Conservation (phyloP, 2,113 vertebrate species). For the Rhea americana region DNA sequence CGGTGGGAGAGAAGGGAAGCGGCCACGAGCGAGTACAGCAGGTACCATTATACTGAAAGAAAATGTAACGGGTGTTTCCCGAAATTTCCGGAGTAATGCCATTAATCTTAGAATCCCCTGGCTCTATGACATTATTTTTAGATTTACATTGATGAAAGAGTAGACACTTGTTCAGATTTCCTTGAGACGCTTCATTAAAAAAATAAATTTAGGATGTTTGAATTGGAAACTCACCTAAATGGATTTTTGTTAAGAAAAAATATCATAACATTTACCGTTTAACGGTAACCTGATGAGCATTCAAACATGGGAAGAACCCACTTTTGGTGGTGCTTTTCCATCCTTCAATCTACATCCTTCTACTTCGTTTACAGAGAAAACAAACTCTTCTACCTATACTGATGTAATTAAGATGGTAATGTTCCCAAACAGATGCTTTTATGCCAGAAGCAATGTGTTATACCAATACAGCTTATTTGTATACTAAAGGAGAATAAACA, state of each 20-base stretch:
- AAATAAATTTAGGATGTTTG: neutral
- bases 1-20: no score
- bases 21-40: no score
- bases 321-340: neutral
- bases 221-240: neutral
- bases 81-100: neutral
- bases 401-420: neutral
- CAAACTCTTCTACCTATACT: neutral
- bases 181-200: neutral
- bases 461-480: neutral
- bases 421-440: neutral
- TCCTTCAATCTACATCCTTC: neutral
- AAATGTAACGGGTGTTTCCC: no score
- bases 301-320: neutral
- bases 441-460: neutral
- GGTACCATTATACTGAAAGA: no score
- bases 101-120: neutral
- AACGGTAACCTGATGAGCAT: neutral
- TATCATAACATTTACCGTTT: rapidly evolving
- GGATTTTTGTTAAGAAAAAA: neutral
- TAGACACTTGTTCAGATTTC: neutral
- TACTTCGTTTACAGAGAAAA: neutral
- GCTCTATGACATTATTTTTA: neutral
- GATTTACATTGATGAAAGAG: neutral
- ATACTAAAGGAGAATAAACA: neutral